phyloP scores from a whole-genome alignment of 1,140 invertebrate species.

The Scaptomyza hsui region DNA sequence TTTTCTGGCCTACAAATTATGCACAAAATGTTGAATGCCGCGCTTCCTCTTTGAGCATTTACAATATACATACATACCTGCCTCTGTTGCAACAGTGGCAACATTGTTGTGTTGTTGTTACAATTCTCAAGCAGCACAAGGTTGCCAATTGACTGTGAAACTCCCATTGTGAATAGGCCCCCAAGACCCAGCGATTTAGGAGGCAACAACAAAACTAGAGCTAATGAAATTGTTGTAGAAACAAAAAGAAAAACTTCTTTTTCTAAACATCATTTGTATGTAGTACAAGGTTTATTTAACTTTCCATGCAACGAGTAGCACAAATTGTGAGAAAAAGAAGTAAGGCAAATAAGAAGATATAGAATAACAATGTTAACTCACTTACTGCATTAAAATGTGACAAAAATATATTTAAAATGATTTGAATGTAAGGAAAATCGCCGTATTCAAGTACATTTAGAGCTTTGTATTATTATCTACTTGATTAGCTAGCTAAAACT shows the following conservation, averaged over 20 bases:
- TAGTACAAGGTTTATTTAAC: background rate
- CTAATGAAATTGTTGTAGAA: background rate
- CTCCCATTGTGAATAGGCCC: slow-evolving; percentile 30
- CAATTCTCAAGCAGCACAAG: slow-evolving; percentile 70
- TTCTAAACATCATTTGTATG: background rate
- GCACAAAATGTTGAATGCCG: slow-evolving; percentile 59
- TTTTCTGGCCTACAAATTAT: slow-evolving; percentile 76
- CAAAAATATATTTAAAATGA: too few relatives aligned
- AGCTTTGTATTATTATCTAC: too few relatives aligned
- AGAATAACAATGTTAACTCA: too few relatives aligned
- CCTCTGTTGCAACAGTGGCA: slow-evolving; percentile 32
- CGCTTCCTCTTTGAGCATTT: slow-evolving; percentile 23
- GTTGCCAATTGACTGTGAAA: slow-evolving; percentile 76
- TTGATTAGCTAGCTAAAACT: background rate
- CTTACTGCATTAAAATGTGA: too few relatives aligned
- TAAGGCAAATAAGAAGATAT: too few relatives aligned
- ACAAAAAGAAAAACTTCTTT: slow-evolving; percentile 4
- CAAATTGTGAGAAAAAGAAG: background rate
- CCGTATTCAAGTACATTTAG: too few relatives aligned
- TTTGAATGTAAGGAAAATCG: too few relatives aligned
- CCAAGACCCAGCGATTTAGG: slow-evolving; percentile 12
- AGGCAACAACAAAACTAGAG: background rate
- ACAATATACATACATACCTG: too few relatives aligned
- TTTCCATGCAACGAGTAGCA: background rate
- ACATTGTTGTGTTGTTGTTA: too few relatives aligned